Evolutionary conservation across 2,113 vertebrate genomes (phyloP).

Genomic region (Muntiacus muntjak): DNA sequence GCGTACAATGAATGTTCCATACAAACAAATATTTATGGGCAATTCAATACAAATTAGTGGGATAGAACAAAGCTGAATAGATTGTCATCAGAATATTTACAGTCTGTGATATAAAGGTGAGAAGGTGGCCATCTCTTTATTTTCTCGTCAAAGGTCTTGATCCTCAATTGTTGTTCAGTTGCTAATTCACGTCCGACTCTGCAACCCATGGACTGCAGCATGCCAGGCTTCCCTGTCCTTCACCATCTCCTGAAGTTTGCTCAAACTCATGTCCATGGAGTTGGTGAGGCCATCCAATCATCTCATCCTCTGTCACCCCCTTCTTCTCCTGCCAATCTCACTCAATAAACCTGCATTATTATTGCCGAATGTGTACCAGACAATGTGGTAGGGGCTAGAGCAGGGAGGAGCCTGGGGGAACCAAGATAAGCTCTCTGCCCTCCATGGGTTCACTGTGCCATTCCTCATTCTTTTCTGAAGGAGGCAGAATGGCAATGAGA

Average conservation of each 20-base stretch:
- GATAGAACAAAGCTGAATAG: background rate
- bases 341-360: background rate
- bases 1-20: background rate
- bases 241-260: background rate
- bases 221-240: background rate
- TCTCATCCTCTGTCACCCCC: background rate
- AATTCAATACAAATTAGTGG: background rate
- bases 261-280: background rate
- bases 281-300: background rate
- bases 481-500: background rate
- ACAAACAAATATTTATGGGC: background rate
- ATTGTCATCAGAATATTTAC: background rate
- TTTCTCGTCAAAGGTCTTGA: background rate
- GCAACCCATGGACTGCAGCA: background rate
- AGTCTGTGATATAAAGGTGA: background rate
- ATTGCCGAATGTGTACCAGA: background rate
- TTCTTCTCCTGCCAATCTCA: background rate
- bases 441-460: background rate
- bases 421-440: background rate
- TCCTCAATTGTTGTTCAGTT: background rate
- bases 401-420: background rate
- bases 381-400: background rate
- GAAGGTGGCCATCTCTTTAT: background rate
- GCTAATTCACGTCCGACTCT: background rate
- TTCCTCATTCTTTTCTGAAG: background rate